phyloP scores from a whole-genome alignment of 2,797 vertebrate genomes.

The Eutrigla gurnardus region DNA sequence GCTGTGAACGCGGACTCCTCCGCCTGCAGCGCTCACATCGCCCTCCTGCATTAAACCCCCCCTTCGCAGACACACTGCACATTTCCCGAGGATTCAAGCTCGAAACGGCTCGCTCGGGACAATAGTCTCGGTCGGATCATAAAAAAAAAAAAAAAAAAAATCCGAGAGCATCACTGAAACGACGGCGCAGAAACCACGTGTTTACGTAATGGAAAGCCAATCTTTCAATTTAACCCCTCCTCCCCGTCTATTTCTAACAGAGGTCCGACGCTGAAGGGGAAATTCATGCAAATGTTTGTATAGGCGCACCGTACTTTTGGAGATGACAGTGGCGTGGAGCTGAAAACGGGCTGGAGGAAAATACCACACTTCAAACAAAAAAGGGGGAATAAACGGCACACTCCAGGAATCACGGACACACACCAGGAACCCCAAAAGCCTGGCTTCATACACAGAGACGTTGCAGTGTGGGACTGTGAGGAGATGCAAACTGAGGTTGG shows the following conservation, averaged over 20 bases:
- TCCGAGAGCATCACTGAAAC: constrained; percentile 78
- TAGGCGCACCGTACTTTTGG: constrained; percentile 85
- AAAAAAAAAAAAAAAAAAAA: constrained; percentile 37
- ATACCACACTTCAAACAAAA: constrained; percentile 31
- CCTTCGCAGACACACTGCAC: constrained; percentile 1
- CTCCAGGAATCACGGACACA: constrained; percentile 57
- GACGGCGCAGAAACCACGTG: constrained; percentile 90
- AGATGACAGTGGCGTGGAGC: constrained; percentile 76
- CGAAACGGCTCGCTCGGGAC: constrained; percentile 44
- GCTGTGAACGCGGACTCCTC: not conserved
- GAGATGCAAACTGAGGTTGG: constrained; percentile 80
- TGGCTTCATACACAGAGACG: constrained; percentile 75
- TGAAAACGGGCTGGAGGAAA: constrained; percentile 63
- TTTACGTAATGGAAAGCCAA: constrained; percentile 92
- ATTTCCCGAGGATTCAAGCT: constrained; percentile 23
- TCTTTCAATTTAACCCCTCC: constrained; percentile 92
- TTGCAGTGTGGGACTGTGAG: constrained; percentile 79
- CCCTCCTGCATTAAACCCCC: not conserved
- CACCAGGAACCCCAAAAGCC: constrained; percentile 49
- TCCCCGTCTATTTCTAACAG: constrained; percentile 78
- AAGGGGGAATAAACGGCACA: constrained; percentile 59
- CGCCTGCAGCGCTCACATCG: constrained; percentile 15
- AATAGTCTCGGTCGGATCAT: constrained; percentile 56
- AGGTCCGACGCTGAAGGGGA: constrained; percentile 79
- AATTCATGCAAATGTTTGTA: constrained; percentile 83